These are phyloP conservation scores for Catocala fraxini DNA, from an alignment of 2,888 invertebrate genomes.

Conservation along the genomic window DNA sequence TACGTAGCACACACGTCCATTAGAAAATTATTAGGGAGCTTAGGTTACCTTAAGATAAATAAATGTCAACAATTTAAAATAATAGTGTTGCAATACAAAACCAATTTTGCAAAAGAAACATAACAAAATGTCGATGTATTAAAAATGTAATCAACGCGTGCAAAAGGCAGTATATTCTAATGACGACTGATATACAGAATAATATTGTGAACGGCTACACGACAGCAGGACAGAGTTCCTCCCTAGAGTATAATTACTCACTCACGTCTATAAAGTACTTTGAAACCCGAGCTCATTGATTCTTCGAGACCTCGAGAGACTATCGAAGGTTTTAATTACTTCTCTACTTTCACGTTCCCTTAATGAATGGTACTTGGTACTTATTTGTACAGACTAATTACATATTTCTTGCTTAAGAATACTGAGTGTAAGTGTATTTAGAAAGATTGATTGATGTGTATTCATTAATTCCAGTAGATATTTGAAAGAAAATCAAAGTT, in stretches of 20 bases:
- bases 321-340: conserved; percentile 1
- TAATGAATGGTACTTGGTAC: background rate
- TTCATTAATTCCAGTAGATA: background rate
- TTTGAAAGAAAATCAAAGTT: background rate
- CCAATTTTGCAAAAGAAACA: no score
- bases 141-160: no score
- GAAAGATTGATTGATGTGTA: no score
- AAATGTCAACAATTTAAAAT: no score
- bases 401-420: no score
- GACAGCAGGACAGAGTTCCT: background rate
- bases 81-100: no score
- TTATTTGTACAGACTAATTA: no score
- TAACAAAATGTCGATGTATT: no score
- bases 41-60: no score
- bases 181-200: background rate
- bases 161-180: background rate
- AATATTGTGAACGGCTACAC: background rate
- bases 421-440: no score
- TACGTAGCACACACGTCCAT: no score
- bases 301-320: conserved; percentile 5
- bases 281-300: conserved; percentile 11
- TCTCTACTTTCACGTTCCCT: background rate
- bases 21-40: no score
- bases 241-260: conserved; percentile 9
- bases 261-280: conserved; percentile 3